Base-by-base conservation (phyloP, 2,888 invertebrate species). In the Smittia sp. region DNA sequence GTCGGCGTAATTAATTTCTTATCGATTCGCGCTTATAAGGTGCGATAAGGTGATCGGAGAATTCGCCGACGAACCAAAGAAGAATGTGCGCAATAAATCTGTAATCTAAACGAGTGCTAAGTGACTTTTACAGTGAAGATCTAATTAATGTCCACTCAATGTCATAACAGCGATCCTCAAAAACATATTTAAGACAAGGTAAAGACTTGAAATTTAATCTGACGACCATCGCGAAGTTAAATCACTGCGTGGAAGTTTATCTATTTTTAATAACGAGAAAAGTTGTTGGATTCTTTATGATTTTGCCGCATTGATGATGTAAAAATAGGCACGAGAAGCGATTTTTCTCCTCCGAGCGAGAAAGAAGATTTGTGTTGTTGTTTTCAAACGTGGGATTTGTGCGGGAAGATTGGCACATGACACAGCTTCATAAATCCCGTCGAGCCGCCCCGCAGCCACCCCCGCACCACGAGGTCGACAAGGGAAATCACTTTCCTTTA, bases 311-410 rank as follows among this genome's bases (percentile, higher is more conserved):
- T 58, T 18, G 58, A 52, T 58, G 58, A 58, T 58, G 58, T 58
- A 58, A 58, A 58, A 58, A 58, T 58, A 46, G 46, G 3, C 2
- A 58, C 58, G n/a, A 58, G 22, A 1, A 58, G 11, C 11, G n/a
- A 15, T 22, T 58, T 46, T 15, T n/a, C 46, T 46, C 2, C 58
- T 58, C 9, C 4, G 22, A 22, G 22, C 18, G 46, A 46, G 46
- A 3, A 46, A n/a, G 20, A 58, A 58, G 58, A 58, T 58, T 58
- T 58, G 58, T 58, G 58, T 58, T 58, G 18, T 58, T 58, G 58
- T 58, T 58, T 58, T 58, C 58, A 3, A 22, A 2, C 2, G 1
- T 58, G 22, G 58, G 58, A 58, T 58, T 58, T 58, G 58, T 58
- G 58, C 18, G 58, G 58, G 58, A 58, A 18, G 9, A 1, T 58